Evolutionary conservation across 1,140 invertebrate species (phyloP).

Genomic region (Achatina immaculata): DNA sequence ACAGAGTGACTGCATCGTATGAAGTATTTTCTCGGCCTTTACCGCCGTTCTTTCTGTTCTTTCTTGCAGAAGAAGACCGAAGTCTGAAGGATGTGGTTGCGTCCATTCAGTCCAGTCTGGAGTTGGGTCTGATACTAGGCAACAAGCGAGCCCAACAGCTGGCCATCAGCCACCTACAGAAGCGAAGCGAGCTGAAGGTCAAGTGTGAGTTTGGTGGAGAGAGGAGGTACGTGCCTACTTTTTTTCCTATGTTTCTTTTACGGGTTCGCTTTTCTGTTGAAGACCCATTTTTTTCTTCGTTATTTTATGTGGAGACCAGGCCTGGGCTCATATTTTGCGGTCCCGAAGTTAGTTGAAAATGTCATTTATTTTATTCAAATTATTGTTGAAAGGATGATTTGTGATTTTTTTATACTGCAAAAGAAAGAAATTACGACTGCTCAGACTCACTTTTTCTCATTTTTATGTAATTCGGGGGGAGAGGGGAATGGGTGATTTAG

Average conservation of each 20-base stretch:
- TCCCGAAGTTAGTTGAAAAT: too few relatives aligned
- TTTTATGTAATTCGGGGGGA: too few relatives aligned
- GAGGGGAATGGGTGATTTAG: too few relatives aligned
- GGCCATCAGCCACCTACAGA: conserved; percentile 51
- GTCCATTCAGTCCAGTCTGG: conserved; percentile 51
- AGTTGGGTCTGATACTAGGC: conserved; percentile 47
- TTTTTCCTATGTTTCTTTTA: background rate
- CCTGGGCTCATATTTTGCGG: too few relatives aligned
- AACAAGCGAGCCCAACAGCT: conserved; percentile 44
- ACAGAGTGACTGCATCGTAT: too few relatives aligned
- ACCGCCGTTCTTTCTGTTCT: too few relatives aligned
- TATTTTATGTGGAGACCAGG: background rate
- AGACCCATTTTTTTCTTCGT: background rate
- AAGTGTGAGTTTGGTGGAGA: conserved; percentile 63
- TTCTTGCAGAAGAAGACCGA: conserved; percentile 28
- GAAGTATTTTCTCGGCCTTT: too few relatives aligned
- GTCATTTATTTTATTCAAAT: too few relatives aligned
- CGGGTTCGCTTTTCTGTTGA: background rate
- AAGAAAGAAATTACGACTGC: too few relatives aligned
- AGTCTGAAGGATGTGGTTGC: conserved; percentile 53
- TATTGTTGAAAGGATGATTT: too few relatives aligned
- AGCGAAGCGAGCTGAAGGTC: conserved; percentile 54
- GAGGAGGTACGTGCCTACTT: conserved; percentile 51
- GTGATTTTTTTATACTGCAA: too few relatives aligned
- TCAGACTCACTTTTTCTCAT: too few relatives aligned